Evolutionary conservation across 1,140 invertebrate genomes (phyloP).

Genomic region (Charaxes varanes): DNA sequence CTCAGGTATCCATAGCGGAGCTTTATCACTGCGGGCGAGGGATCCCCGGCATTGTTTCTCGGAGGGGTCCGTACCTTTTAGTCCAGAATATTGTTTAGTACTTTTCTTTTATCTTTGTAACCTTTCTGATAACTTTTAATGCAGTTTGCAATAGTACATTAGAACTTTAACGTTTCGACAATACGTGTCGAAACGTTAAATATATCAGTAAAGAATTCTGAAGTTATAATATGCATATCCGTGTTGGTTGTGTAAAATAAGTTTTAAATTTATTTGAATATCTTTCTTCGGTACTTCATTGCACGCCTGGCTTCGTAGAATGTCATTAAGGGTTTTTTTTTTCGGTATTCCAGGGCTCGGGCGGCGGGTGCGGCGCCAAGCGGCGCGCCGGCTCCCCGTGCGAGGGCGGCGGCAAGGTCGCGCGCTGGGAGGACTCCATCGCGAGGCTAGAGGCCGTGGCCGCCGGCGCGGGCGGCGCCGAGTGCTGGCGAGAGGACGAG

Average conservation of each 20-base stretch:
- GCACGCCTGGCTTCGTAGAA: no score
- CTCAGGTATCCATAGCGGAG: conserved; percentile 43
- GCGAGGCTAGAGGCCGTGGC: conserved; percentile 71
- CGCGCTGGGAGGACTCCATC: conserved; percentile 72
- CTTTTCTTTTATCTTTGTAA: background rate
- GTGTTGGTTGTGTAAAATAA: no score
- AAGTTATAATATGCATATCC: no score
- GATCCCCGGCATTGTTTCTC: conserved; percentile 3
- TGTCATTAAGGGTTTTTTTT: no score
- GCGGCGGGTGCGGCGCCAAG: conserved; percentile 70
- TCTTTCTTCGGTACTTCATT: no score
- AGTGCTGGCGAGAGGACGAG: conserved; percentile 67
- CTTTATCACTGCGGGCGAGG: conserved; percentile 9
- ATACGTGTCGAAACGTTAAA: no score
- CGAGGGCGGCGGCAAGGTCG: conserved; percentile 66
- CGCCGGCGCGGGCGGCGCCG: conserved; percentile 65
- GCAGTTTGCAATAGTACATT: no score
- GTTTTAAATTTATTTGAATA: no score
- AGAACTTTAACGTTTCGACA: background rate
- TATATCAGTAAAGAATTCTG: no score
- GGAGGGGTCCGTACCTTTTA: background rate
- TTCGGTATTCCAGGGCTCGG: conserved; percentile 70
- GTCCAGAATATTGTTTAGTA: background rate
- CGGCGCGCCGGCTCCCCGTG: conserved; percentile 61
- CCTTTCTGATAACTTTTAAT: no score